A percentile compares a stretch with the other conserved stretches of the same genome.
Evolutionary conservation across 2,888 invertebrate species (phyloP).

Genomic region (Steinernema scapterisci): DNA sequence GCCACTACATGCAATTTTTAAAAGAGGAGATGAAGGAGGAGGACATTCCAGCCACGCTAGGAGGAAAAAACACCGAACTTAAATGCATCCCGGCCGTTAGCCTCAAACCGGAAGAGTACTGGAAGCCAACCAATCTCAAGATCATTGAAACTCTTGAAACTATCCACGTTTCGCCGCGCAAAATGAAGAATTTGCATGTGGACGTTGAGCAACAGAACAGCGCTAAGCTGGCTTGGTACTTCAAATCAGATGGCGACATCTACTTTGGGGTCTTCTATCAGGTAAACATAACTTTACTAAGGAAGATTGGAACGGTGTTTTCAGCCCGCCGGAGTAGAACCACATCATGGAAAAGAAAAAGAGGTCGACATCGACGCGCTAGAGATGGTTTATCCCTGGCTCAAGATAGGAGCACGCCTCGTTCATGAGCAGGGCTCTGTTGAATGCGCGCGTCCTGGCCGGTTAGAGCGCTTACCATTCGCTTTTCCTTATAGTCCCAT

Average conservation of each 20-base stretch:
- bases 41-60: constrained; percentile 61
- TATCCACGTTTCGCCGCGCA: constrained; percentile 58
- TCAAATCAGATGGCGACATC: constrained; percentile 64
- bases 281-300: constrained; percentile 33
- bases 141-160: constrained; percentile 54
- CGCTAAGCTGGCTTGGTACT: constrained; percentile 60
- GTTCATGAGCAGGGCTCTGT: constrained; percentile 64
- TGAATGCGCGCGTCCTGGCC: constrained; percentile 49
- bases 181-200: constrained; percentile 52
- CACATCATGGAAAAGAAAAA: constrained; percentile 25
- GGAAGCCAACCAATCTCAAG: constrained; percentile 52
- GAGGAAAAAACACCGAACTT: constrained; percentile 59
- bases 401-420: constrained; percentile 62
- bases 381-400: constrained; percentile 66
- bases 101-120: constrained; percentile 51
- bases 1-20: constrained; percentile 56
- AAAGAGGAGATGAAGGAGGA: constrained; percentile 55
- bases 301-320: background rate
- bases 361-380: constrained; percentile 52
- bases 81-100: constrained; percentile 59
- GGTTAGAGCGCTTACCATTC: no score
- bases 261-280: constrained; percentile 65
- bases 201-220: constrained; percentile 45
- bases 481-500: no score
- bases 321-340: background rate